phyloP scores from a whole-genome alignment of 2,888 invertebrate species.

The Rhagium mordax region DNA sequence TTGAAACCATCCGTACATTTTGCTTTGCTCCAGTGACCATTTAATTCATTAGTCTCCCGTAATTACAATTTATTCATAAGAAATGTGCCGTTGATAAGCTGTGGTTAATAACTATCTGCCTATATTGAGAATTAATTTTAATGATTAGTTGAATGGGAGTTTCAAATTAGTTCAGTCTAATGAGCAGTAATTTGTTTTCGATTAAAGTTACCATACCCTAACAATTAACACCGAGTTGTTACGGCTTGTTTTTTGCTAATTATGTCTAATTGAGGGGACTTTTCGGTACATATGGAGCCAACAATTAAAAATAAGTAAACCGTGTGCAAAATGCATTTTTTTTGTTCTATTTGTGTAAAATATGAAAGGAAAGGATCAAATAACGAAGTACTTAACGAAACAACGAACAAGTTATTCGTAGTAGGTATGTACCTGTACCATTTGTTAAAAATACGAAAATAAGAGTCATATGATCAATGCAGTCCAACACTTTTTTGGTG shows the following conservation, averaged over 20 bases:
- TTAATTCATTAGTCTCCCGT: not conserved
- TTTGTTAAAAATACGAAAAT: no score
- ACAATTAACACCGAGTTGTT: not conserved
- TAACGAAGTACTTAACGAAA: no score
- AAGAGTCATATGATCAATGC: no score
- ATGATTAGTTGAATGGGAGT: not conserved
- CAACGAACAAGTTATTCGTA: no score
- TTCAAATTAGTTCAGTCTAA: not conserved
- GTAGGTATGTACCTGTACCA: no score
- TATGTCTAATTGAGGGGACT: not conserved
- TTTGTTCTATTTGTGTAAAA: no score
- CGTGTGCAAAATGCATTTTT: no score
- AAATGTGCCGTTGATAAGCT: not conserved
- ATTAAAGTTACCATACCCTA: not conserved
- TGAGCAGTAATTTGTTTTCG: not conserved
- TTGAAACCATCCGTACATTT: not conserved
- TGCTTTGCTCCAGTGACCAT: constrained; percentile 1
- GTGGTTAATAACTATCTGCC: not conserved
- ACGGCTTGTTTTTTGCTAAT: not conserved
- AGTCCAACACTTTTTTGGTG: no score
- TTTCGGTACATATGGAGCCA: not conserved
- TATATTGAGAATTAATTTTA: not conserved
- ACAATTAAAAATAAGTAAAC: no score
- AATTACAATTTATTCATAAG: not conserved
- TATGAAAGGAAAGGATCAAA: no score